phyloP scores from a whole-genome alignment of 2,113 vertebrate species.

The Chaenogobius annularis region DNA sequence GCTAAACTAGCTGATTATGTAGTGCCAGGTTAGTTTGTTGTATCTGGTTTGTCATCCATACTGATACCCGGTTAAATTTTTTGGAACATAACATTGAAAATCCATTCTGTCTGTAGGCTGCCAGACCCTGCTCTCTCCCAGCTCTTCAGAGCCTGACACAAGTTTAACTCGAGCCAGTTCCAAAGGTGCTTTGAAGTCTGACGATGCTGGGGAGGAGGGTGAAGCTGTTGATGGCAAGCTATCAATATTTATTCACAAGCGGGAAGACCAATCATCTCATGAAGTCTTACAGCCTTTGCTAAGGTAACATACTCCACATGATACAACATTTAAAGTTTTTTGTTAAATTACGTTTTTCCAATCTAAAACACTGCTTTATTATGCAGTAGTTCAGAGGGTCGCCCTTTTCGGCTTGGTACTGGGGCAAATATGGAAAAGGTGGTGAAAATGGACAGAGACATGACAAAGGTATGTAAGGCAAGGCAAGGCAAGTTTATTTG shows the following conservation, averaged over 20 bases:
- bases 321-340: neutral
- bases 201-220: conserved; percentile 91
- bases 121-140: conserved; percentile 96
- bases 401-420: conserved; percentile 94
- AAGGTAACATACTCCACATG: conserved; percentile 77
- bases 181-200: conserved; percentile 89
- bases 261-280: conserved; percentile 97
- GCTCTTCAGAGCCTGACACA: conserved; percentile 91
- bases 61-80: neutral
- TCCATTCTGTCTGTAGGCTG: conserved; percentile 75
- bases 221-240: conserved; percentile 97
- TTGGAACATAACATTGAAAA: neutral
- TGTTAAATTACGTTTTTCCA: neutral
- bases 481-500: too few species aligned
- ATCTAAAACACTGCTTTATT: conserved; percentile 8
- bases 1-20: conserved; percentile 97
- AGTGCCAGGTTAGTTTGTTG: conserved; percentile 85
- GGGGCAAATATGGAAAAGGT: conserved; percentile 99
- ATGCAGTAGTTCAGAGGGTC: conserved; percentile 94
- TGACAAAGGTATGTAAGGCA: conserved; percentile 97
- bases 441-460: conserved; percentile 98
- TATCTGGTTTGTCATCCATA: neutral
- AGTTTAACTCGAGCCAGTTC: conserved; percentile 86
- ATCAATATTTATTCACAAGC: conserved; percentile 97
- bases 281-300: conserved; percentile 96